phyloP scores from a whole-genome alignment of 2,797 vertebrate genomes.

The Thunnus albacares region DNA sequence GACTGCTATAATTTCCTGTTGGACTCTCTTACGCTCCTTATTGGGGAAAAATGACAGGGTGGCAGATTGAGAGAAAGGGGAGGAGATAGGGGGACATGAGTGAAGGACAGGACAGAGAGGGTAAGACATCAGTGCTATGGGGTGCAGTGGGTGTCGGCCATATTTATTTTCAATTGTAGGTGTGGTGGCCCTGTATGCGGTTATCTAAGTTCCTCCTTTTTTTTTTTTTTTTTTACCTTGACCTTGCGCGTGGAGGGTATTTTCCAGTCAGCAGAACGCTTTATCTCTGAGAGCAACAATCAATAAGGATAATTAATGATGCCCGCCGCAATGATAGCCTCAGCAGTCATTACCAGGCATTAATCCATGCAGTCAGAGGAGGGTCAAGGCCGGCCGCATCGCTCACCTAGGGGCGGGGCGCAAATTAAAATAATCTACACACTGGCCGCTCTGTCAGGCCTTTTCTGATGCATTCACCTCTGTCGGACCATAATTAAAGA shows the following conservation, averaged over 20 bases:
- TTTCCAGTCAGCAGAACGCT: constrained; percentile 99
- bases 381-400: constrained; percentile 98
- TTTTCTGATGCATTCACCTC: constrained; percentile 84
- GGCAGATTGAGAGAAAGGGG: neutral
- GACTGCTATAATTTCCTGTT: constrained; percentile 48
- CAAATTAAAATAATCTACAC: constrained; percentile 99
- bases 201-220: constrained; percentile 90
- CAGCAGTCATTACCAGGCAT: constrained; percentile 99
- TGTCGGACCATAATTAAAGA: constrained; percentile 86
- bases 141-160: constrained; percentile 72
- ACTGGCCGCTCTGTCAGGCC: constrained; percentile 89
- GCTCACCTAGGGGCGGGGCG: constrained; percentile 94
- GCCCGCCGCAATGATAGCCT: constrained; percentile 99
- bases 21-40: constrained; percentile 28
- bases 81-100: neutral
- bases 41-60: constrained; percentile 49
- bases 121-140: constrained; percentile 28
- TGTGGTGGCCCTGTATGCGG: constrained; percentile 89
- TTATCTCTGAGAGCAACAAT: constrained; percentile 99
- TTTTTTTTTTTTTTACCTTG: constrained; percentile 94
- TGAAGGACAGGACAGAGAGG: constrained; percentile 15
- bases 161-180: constrained; percentile 91
- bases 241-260: constrained; percentile 97
- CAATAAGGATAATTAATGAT: constrained; percentile 99
- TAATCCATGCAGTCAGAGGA: constrained; percentile 97